Evolutionary conservation across 2,797 vertebrate species (phyloP).

Genomic region (Morus bassanus): DNA sequence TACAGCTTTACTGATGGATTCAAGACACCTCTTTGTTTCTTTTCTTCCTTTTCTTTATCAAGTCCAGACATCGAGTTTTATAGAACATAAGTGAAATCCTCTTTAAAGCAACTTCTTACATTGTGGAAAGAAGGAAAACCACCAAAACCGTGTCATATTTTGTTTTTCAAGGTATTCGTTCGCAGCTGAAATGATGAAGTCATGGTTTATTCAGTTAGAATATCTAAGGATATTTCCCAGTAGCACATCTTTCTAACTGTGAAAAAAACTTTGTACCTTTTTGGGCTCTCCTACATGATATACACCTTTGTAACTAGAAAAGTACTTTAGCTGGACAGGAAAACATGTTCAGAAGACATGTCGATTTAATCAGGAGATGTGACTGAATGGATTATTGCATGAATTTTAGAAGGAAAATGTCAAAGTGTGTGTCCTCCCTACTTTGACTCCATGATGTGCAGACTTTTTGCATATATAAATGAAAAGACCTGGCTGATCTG

Average conservation of each 20-base stretch:
- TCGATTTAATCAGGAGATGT: background rate
- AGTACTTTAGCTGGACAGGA: background rate
- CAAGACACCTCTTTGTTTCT: background rate
- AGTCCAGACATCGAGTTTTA: background rate
- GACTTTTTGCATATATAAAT: background rate
- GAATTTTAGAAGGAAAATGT: background rate
- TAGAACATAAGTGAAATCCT: background rate
- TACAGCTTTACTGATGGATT: background rate
- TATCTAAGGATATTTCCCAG: background rate
- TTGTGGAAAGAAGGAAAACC: background rate
- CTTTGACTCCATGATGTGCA: background rate
- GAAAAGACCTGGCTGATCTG: background rate
- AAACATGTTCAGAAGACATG: background rate
- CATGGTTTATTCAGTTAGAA: background rate
- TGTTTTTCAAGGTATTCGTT: background rate
- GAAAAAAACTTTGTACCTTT: background rate
- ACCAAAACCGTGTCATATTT: background rate
- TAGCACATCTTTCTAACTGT: background rate
- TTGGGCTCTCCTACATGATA: background rate
- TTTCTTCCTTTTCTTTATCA: background rate
- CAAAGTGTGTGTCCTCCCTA: background rate
- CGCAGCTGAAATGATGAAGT: background rate
- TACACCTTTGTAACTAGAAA: background rate
- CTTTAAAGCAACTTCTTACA: background rate
- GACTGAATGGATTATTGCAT: background rate